Base-by-base conservation (phyloP, 1,140 invertebrate species). In the Ceratosolen fusciceps region DNA sequence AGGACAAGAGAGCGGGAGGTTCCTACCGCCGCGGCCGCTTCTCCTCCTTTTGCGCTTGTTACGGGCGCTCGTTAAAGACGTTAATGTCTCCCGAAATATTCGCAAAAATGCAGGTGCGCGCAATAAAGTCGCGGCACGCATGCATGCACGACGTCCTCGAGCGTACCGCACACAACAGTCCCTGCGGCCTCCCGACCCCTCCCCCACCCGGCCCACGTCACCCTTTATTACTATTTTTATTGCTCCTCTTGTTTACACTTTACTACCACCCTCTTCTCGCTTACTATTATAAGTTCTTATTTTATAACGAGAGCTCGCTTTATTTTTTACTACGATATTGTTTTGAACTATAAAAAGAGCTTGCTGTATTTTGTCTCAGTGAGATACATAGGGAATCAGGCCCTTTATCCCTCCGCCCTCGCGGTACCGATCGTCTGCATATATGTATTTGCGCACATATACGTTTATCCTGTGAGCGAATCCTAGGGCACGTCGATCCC, bases 21-120 rank as follows among this genome's bases (percentile, higher is more conserved):
- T 80, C 21, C 37, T 37, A 29, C 58, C 34, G 37, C 31, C 49
- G 71, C 29, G 14, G 16, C 80, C 58, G 31, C 74, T 56, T 79
- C 81, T 84, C 73, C 77, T 88, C 79, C 83, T 88, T 87, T 85
- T 85, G 80, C 76, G 83, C 85, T 89, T 87, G 88, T 89, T 88
- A 87, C 82, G 78, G 74, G 79, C 83, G 84, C 87, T 88, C 88
- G 88, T 90, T 89, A 88, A 80, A 87, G 85, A 87, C 83, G 85
- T 87, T 88, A 88, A 90, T 87, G 86, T 87, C 84, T 82, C 83
- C 84, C 84, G 87, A 90, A 89, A 87, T 88, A 88, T 89, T 90
- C 83, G 84, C 82, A 89, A 90, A 89, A 90, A 89, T 90, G 87
- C 89, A 90, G 88, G 87, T 88, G 87, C 86, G 75, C 74, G 79